Base-by-base conservation (phyloP, 2,113 vertebrate genomes). In the Helogale parvula region DNA sequence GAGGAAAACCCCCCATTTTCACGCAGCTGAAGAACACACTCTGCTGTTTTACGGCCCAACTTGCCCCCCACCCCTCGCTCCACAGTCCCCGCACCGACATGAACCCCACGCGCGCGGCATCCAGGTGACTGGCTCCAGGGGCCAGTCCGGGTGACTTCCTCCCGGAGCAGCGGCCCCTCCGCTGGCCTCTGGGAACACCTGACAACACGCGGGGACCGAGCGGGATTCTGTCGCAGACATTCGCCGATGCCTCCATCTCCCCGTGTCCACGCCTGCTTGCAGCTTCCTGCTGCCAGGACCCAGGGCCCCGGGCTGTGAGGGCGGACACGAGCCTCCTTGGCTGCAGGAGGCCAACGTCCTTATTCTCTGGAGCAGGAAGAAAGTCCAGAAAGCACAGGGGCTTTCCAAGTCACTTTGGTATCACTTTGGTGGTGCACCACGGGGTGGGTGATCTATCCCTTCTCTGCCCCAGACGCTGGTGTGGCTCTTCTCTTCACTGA, bases 1-100 rank as follows among this genome's bases (percentile, higher is more conserved):
- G 88, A 94, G 94, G 97, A 90, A 92, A 97, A 94, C 33, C 27
- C 57, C 13, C 82, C 35, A 65, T 65, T 74, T 95, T 83, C 21
- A 96, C 92, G 94, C 90, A 80, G 96, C 76, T 41, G 68, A 87
- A 82, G 96, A 38, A 76, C 54, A 7, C 93, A 92, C 85, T n/a
- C n/a, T n/a, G 85, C 50, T 69, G 31, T 16, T 41, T 63, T 47
- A 88, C 84, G 96, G 86, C 63, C 69, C 8, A 1, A 10, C 35
- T 12, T 71, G 69, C 13, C 74, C 9, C 7, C 29, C 14, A 14
- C 25, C 6, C 14, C 41, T 47, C 1, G 27, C 74, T 47, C 74
- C 27, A 31, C 2, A 7, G 74, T 9, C 41, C 41, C 27, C 1
- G 74, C 1, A 3, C 41, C 0, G 27, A 33, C 0, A 6, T 29